phyloP scores from a whole-genome alignment of 2,113 vertebrate genomes.

The Stomatorhinus ivindoensis region DNA sequence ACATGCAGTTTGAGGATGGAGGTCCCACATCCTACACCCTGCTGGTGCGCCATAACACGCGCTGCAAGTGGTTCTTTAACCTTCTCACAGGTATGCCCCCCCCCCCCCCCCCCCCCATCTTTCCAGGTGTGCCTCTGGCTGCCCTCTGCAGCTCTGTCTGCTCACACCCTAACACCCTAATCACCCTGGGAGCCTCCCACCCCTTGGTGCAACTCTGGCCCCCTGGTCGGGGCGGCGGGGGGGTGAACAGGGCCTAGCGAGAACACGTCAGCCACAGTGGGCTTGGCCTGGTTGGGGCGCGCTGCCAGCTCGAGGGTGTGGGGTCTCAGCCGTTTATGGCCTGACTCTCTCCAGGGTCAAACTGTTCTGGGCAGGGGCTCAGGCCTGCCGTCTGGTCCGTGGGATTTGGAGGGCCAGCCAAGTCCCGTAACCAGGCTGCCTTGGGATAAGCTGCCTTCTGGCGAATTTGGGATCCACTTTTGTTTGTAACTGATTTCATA shows the following conservation, averaged over 20 bases:
- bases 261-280: not conserved
- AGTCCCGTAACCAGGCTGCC: not conserved
- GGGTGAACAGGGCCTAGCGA: not conserved
- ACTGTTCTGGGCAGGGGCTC: not conserved
- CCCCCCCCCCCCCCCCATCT: not conserved
- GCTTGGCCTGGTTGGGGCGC: not conserved
- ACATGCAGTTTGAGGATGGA: conserved; percentile 70
- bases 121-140: not conserved
- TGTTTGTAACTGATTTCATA: not conserved
- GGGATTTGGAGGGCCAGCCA: not conserved
- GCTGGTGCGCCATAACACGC: conserved; percentile 67
- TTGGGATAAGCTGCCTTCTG: not conserved
- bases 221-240: not conserved
- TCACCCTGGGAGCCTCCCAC: not conserved
- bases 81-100: conserved; percentile 64
- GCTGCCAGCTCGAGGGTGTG: not conserved
- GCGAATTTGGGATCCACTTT: not conserved
- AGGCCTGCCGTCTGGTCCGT: not conserved
- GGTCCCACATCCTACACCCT: conserved; percentile 67
- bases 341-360: not conserved
- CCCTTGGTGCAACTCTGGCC: not conserved
- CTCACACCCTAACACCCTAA: not conserved
- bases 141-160: not conserved
- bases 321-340: not conserved
- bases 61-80: conserved; percentile 72